Evolutionary conservation across 2,888 invertebrate species (phyloP), one percentile per base, ranked within the genome.

Genomic region (Perizoma affinitatum): DNA sequence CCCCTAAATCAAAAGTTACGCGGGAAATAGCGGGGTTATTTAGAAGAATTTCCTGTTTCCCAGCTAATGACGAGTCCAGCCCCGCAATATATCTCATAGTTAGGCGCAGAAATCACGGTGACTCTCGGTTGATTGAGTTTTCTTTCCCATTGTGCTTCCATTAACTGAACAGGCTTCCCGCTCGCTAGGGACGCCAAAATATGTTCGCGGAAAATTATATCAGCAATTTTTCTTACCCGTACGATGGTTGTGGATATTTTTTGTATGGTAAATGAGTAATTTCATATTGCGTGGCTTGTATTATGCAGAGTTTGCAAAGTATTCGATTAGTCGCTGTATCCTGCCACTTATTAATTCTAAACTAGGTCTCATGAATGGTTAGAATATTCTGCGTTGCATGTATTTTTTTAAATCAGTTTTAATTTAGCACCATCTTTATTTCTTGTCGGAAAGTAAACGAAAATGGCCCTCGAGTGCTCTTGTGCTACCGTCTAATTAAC

Each of bases 81-180:
- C 81, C 83, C 76, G 82, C 86, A 82, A 90, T 89, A 88, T 88
- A 89, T 90, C 87, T 89, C 79, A 86, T 88, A 88, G 88, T 88
- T 88, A 89, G 85, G 84, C 87, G 83, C 87, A 89, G 87, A 88
- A 90, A 91, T 91, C 89, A 87, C 87, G 78, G 84, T 77, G 83
- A 86, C 86, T 87, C 83, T 87, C 84, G 84, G 86, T 86, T 89
- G 89, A 90, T 90, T 89, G 88, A 89, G 88, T 88, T 89, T 89
- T 88, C 89, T 87, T 88, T 88, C 83, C 87, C 88, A 89, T 88
- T 88, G 88, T 87, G 83, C 82, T 80, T 83, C 88, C 89, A 90
- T 90, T 90, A 90, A 83, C 85, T 86, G 83, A 90, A 90, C 88
- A 83, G 89, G 86, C 84, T 84, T 82, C 65, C 83, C 78, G 77